Evolutionary conservation across 2,113 vertebrate species (phyloP).

Genomic region (Pipa parva): DNA sequence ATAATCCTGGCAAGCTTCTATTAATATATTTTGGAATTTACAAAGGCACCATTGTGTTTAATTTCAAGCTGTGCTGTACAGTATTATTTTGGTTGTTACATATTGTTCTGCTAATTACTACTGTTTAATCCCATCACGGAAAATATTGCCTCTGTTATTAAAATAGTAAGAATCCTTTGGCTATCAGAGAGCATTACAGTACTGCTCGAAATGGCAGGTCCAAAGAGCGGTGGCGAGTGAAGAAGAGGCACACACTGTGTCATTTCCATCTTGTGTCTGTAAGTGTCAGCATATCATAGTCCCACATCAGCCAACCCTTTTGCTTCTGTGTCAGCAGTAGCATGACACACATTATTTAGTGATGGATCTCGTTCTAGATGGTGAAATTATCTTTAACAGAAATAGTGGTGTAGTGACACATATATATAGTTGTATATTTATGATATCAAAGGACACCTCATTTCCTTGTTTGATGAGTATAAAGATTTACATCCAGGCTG

Average conservation of each 20-base stretch:
- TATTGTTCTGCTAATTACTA: background rate
- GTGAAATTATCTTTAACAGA: background rate
- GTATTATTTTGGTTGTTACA: background rate
- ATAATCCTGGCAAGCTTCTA: no score
- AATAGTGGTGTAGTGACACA: background rate
- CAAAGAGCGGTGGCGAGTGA: no score
- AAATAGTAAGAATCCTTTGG: background rate
- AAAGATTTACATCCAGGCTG: background rate
- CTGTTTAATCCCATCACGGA: slow-evolving; percentile 9
- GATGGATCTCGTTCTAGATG: background rate
- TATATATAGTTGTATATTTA: background rate
- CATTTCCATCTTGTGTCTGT: background rate
- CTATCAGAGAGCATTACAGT: background rate
- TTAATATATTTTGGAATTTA: no score
- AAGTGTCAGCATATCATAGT: background rate
- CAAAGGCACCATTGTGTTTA: no score
- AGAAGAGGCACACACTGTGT: background rate
- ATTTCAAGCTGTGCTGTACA: background rate
- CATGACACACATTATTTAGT: background rate
- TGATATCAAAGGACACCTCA: background rate
- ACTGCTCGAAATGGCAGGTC: background rate
- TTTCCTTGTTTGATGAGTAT: background rate
- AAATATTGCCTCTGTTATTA: slow-evolving; percentile 5
- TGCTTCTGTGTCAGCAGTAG: background rate
- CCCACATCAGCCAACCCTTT: background rate